These are phyloP conservation scores for Hippopotamyrus pictus DNA, from an alignment of 2,797 vertebrate genomes.

Conservation along the genomic window DNA sequence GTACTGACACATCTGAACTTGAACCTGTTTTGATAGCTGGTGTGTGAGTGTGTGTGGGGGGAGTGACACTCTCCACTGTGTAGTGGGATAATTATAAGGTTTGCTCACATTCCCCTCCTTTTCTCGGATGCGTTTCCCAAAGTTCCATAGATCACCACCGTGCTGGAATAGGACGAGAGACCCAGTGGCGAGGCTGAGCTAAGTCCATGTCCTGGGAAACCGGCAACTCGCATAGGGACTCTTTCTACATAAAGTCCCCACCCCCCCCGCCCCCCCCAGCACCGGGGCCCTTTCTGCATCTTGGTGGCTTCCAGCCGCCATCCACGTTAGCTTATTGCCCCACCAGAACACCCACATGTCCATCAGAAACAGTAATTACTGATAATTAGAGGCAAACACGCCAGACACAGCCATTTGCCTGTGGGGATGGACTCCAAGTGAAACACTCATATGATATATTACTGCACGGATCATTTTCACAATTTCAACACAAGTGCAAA, in stretches of 20 bases:
- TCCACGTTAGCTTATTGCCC: background rate
- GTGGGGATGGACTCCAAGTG: background rate
- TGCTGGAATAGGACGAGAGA: background rate
- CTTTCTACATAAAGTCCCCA: background rate
- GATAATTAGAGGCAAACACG: background rate
- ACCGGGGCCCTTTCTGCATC: background rate
- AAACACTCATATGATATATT: background rate
- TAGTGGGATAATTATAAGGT: background rate
- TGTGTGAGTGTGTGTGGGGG: background rate
- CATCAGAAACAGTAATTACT: background rate
- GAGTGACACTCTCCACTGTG: background rate
- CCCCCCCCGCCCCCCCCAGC: no score
- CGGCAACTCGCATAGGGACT: background rate
- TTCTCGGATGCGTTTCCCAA: background rate
- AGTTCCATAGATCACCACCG: background rate
- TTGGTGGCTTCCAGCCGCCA: background rate
- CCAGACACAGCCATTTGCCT: background rate
- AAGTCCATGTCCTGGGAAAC: background rate
- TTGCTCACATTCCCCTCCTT: background rate
- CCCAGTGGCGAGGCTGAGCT: background rate
- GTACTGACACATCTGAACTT: background rate
- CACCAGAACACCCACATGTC: background rate
- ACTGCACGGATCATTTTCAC: background rate
- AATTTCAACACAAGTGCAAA: background rate
- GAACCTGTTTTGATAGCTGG: background rate